Base-by-base conservation (phyloP, 2,113 vertebrate genomes). In the Prunella himalayana region DNA sequence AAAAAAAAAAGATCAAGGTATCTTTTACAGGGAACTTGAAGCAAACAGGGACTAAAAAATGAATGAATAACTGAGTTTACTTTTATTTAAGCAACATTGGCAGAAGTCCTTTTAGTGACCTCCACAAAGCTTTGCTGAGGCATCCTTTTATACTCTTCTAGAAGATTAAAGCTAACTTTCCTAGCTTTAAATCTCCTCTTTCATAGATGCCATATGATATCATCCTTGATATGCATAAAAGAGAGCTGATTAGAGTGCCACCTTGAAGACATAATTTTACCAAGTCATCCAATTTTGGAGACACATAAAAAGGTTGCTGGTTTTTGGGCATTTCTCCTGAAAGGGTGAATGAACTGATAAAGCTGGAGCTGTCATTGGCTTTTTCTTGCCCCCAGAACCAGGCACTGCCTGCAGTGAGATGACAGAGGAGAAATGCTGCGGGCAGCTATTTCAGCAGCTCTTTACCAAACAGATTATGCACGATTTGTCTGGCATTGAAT, bases 401-500 rank as follows among this genome's bases (percentile, higher is more conserved):
- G 60, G 56, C 83, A 60, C n/a, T 0, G 10, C 65, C 94, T 82
- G 69, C n/a, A 71, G 80, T 18, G 11, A 88, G 92, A 86, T 59
- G 82, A 70, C 13, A 63, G 68, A 84, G 73, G 82, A 80, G 47
- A 95, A 94, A 50, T 56, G 91, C 86, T 94, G 44, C 1, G 0
- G 83, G 83, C 91, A 92, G 76, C 88, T 79, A 33, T 94, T 94
- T 94, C 66, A 94, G n/a, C 51, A 64, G 72, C 78, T 10, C 65
- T 93, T 88, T 70, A 92, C 80, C 65, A 37, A 93, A 77, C 60
- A 88, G 76, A 86, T 94, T 90, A 86, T 73, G 64, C 80, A 90
- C 30, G 7, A 83, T 88, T 91, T 95, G 92, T 92, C 91, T 94
- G 86, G 82, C 86, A 56, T 73, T 66, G 91, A 96, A 88, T 81